Evolutionary conservation across 2,797 vertebrate genomes (phyloP).

Genomic region (Chiroxiphia lanceolata): DNA sequence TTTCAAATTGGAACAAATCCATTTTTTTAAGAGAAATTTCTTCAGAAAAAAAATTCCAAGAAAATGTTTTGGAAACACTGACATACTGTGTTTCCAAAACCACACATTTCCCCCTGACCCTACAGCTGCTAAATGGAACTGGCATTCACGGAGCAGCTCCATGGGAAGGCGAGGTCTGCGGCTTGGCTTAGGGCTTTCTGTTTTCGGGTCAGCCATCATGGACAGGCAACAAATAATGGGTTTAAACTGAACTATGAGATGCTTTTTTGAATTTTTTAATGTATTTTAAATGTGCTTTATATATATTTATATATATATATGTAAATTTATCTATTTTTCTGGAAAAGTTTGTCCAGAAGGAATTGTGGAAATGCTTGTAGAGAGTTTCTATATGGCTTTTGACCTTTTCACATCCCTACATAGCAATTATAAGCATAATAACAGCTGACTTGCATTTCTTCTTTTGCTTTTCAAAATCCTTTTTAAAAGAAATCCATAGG

Average conservation of each 20-base stretch:
- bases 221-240: background rate
- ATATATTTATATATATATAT: background rate
- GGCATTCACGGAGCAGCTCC: background rate
- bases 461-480: background rate
- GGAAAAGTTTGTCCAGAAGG: background rate
- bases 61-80: constrained; percentile 69
- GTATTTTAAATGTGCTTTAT: background rate
- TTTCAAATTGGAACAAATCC: constrained; percentile 59
- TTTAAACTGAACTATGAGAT: background rate
- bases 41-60: constrained; percentile 32
- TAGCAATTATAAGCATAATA: background rate
- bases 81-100: constrained; percentile 69
- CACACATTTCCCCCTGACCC: constrained; percentile 51
- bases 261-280: background rate
- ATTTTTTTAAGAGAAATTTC: constrained; percentile 54
- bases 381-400: background rate
- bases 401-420: background rate
- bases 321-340: background rate
- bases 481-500: background rate
- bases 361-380: background rate
- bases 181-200: background rate
- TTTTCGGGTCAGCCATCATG: background rate
- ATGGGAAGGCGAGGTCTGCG: background rate
- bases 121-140: constrained; percentile 56
- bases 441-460: background rate